Evolutionary conservation across 2,888 invertebrate species (phyloP).

Genomic region (Trachelus iudaicus): DNA sequence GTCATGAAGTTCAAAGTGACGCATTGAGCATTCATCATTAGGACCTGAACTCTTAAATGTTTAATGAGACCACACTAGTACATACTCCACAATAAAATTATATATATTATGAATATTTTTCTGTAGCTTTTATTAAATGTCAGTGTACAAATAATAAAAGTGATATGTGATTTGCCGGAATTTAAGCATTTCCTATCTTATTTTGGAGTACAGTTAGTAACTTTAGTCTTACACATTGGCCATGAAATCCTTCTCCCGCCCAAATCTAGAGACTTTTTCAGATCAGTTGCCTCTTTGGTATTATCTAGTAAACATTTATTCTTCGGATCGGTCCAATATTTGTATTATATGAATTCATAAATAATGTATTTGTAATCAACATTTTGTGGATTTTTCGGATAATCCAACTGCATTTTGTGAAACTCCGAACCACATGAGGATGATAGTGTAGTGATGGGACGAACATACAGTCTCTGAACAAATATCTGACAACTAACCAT

Average conservation of each 20-base stretch:
- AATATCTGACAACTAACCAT: slow-evolving; percentile 33
- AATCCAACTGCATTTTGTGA: neutral
- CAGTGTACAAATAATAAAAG: neutral
- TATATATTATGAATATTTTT: neutral
- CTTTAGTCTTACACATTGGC: neutral
- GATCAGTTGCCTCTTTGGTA: neutral
- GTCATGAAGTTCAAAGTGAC: slow-evolving; percentile 87
- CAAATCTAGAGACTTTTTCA: slow-evolving; percentile 39
- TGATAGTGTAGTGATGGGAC: neutral
- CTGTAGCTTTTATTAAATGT: neutral
- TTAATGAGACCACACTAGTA: neutral
- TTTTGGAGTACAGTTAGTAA: neutral
- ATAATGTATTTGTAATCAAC: neutral
- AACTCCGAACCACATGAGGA: neutral
- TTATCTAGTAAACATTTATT: neutral
- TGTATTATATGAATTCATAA: neutral
- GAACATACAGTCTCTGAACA: neutral
- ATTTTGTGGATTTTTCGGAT: neutral
- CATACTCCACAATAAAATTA: neutral
- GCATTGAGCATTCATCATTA: slow-evolving; percentile 76
- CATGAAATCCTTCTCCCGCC: slow-evolving; percentile 40
- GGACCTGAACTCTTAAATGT: slow-evolving; percentile 26
- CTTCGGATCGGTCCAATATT: neutral
- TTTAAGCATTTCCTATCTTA: neutral
- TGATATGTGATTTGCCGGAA: neutral